Evolutionary conservation across 1,140 invertebrate genomes (phyloP).

Genomic region (Paralvinella palmiformis): DNA sequence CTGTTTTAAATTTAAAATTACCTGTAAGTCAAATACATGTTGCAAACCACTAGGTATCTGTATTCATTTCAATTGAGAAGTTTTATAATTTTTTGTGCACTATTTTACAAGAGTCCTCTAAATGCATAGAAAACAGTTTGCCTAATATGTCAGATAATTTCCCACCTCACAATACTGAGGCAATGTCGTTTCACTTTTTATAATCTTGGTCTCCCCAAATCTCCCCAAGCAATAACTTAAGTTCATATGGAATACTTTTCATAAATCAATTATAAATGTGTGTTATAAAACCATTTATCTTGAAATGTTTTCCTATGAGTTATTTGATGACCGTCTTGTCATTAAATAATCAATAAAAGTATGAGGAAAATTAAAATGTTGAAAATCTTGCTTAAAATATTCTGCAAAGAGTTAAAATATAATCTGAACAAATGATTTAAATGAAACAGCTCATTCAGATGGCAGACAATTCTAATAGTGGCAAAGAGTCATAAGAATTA

Average conservation of each 20-base stretch:
- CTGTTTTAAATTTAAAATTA: background rate
- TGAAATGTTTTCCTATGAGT: background rate
- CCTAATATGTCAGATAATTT: no score
- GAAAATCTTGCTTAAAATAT: background rate
- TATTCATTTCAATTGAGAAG: background rate
- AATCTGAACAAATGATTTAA: no score
- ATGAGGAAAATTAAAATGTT: background rate
- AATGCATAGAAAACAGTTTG: background rate
- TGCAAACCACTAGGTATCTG: background rate
- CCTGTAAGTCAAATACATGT: background rate
- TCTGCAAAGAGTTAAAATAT: background rate
- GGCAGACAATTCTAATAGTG: no score
- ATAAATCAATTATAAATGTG: background rate
- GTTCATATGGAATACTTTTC: background rate
- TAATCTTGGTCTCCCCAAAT: background rate
- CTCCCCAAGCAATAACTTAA: background rate
- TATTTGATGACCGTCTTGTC: background rate
- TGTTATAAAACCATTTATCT: background rate
- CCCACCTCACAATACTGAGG: no score
- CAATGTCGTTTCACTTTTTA: background rate
- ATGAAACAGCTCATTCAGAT: no score
- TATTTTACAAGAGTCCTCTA: background rate
- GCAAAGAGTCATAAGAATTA: no score
- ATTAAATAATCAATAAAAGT: background rate
- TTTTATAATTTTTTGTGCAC: background rate